phyloP scores from a whole-genome alignment of 2,888 invertebrate species.

The Formica aserva region DNA sequence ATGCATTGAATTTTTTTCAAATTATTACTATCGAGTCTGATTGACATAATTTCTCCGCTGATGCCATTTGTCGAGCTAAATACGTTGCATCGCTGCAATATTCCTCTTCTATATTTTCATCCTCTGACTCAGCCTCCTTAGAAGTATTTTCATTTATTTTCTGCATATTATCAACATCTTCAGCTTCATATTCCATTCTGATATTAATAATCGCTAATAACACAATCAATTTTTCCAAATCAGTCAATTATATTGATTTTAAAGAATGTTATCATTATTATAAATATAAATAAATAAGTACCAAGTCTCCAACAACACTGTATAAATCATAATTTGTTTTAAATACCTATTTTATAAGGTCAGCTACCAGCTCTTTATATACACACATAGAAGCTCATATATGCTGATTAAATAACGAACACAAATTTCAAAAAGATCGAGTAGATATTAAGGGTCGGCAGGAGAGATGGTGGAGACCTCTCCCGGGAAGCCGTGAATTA shows the following conservation, averaged over 20 bases:
- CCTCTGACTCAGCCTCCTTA: not conserved
- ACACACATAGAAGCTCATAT: not conserved
- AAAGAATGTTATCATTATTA: not conserved
- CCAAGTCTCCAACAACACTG: not conserved
- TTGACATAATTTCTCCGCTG: not conserved
- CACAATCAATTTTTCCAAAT: not conserved
- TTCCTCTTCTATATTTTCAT: not conserved
- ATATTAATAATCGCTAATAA: not conserved
- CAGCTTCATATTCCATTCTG: not conserved
- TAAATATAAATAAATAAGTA: not conserved
- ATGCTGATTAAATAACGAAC: not conserved
- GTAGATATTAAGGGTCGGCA: not conserved
- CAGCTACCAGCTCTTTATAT: not conserved
- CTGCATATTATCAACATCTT: not conserved
- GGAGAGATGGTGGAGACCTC: too few relatives aligned
- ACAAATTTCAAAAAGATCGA: not conserved
- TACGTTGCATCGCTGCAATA: conserved; percentile 49
- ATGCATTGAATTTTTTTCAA: conserved; percentile 9
- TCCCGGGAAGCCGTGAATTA: too few relatives aligned
- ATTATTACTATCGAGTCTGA: conserved; percentile 38
- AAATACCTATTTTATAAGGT: not conserved
- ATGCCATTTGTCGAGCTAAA: conserved; percentile 20
- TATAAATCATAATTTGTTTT: not conserved
- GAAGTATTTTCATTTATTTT: not conserved
- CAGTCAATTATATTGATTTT: not conserved